A percentile compares a stretch with the other conserved stretches of the same genome.
Conservation (phyloP, 2,113 vertebrate genomes). For the Phasianus colchicus region DNA sequence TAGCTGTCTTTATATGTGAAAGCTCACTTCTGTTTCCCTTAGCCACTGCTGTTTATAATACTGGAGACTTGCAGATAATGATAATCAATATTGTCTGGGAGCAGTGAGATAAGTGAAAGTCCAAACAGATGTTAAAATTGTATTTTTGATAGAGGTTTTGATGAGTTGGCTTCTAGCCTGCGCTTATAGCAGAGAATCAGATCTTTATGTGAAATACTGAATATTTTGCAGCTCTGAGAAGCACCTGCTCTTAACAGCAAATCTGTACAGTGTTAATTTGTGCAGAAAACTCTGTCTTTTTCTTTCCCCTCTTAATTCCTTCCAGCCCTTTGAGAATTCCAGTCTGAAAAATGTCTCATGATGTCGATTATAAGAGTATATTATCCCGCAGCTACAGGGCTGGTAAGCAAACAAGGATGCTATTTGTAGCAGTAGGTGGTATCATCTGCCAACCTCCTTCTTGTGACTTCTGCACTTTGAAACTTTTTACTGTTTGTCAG, state of each 20-base stretch:
- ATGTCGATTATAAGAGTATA: background rate
- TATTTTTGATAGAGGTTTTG: constrained; percentile 56
- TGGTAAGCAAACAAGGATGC: background rate
- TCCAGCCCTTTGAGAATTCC: constrained; percentile 4
- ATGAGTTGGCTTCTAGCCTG: constrained; percentile 34
- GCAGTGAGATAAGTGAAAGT: constrained; percentile 47
- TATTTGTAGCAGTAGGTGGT: constrained; percentile 13
- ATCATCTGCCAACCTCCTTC: background rate
- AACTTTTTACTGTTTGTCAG: background rate
- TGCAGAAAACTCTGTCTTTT: background rate
- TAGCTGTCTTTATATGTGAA: constrained; percentile 8
- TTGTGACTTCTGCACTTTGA: background rate
- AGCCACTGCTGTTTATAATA: constrained; percentile 19
- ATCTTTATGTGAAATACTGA: constrained; percentile 1
- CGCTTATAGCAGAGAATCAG: constrained; percentile 19
- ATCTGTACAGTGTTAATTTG: background rate
- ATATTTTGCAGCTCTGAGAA: constrained; percentile 34
- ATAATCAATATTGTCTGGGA: constrained; percentile 60
- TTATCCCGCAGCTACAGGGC: background rate
- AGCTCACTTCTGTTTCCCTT: constrained; percentile 52
- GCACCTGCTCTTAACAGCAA: background rate
- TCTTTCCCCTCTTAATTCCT: background rate
- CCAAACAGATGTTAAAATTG: constrained; percentile 63
- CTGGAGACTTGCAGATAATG: constrained; percentile 31
- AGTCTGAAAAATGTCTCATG: background rate